phyloP scores from a whole-genome alignment of 2,888 invertebrate genomes.

The Microplitis deprimator region DNA sequence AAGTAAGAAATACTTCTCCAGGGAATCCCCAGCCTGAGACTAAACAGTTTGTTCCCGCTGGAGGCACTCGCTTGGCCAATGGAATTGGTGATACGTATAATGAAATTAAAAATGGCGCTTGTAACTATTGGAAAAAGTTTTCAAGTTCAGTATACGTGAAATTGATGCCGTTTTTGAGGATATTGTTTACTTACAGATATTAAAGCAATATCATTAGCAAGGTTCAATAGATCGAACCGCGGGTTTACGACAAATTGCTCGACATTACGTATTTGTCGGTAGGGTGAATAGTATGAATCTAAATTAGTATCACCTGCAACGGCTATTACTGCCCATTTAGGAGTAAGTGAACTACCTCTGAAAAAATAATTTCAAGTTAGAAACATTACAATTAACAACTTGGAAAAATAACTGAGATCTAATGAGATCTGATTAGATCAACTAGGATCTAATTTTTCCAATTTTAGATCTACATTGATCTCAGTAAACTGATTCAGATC shows the following conservation, averaged over 20 bases:
- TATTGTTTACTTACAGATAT: conserved; percentile 53
- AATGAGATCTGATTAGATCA: too few relatives aligned
- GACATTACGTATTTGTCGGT: conserved; percentile 53
- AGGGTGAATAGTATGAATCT: background rate
- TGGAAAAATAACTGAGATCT: too few relatives aligned
- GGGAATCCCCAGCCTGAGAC: conserved; percentile 64
- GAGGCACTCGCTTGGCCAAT: conserved; percentile 32
- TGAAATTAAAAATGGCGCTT: conserved; percentile 48
- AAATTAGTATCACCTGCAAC: conserved; percentile 57
- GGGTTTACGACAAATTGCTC: conserved; percentile 51
- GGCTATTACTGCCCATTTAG: conserved; percentile 51
- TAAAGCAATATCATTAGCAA: conserved; percentile 61
- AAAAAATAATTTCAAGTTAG: background rate
- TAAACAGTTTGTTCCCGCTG: conserved; percentile 51
- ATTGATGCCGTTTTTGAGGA: background rate
- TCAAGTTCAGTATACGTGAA: conserved; percentile 6
- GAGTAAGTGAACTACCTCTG: conserved; percentile 37
- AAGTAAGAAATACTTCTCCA: conserved; percentile 47
- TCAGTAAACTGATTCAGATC: too few relatives aligned
- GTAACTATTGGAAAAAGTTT: conserved; percentile 50
- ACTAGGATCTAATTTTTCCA: too few relatives aligned
- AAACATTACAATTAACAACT: background rate
- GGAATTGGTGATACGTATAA: conserved; percentile 37
- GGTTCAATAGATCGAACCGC: conserved; percentile 36
- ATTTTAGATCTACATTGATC: too few relatives aligned